A percentile compares a stretch with the other conserved stretches of the same genome.
Conservation (phyloP, 2,797 vertebrate species). For the Neosilurus mollespiculum region DNA sequence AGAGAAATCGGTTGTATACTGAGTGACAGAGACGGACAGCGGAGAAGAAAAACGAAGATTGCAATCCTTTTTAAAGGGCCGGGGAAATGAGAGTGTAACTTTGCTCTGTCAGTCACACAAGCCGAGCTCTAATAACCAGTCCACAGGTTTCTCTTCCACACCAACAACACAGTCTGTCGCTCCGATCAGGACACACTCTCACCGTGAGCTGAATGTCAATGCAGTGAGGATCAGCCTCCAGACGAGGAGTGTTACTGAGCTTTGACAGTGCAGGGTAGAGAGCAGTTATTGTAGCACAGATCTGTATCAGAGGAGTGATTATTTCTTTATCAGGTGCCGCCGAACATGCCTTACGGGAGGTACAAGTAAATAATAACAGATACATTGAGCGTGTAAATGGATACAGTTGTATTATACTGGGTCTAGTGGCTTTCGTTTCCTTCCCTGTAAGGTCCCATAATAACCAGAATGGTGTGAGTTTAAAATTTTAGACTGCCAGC, state of each 20-base stretch:
- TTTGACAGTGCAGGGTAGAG: not conserved
- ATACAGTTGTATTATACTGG: not conserved
- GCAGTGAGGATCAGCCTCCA: constrained; percentile 2
- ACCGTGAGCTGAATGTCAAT: constrained; percentile 23
- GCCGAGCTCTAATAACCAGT: constrained; percentile 28
- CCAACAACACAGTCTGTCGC: constrained; percentile 28
- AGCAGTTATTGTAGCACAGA: not conserved
- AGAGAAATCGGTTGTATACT: not conserved
- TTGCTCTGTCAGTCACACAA: constrained; percentile 24
- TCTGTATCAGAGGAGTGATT: not conserved
- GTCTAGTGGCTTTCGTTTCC: not conserved
- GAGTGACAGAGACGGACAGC: constrained; percentile 29
- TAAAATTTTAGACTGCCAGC: not conserved
- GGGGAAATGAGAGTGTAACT: constrained; percentile 31
- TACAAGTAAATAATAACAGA: not conserved
- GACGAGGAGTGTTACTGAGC: not conserved
- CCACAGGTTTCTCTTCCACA: constrained; percentile 27
- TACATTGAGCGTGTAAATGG: not conserved
- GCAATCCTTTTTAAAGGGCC: constrained; percentile 19
- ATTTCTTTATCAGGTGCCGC: not conserved
- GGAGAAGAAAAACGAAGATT: constrained; percentile 25
- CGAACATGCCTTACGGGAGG: not conserved
- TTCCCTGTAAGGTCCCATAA: not conserved
- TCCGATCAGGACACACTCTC: constrained; percentile 9
- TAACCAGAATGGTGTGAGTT: not conserved